A percentile compares a stretch with the other conserved stretches of the same genome.
Conservation (phyloP, 2,797 vertebrate genomes). For the Chelmon rostratus region DNA sequence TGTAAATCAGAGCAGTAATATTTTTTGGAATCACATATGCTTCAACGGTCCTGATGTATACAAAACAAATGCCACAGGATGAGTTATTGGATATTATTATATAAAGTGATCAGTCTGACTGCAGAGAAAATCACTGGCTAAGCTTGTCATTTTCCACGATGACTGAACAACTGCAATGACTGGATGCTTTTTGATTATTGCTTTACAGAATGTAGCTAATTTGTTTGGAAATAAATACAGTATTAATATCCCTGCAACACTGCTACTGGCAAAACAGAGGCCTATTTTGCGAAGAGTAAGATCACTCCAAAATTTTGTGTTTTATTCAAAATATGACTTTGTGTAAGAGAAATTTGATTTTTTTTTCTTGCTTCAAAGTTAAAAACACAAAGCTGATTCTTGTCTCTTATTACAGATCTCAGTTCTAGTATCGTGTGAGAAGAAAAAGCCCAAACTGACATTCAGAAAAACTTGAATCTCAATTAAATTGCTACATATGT, state of each 20-base stretch:
- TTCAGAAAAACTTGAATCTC: conserved; percentile 3
- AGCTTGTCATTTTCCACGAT: conserved; percentile 6
- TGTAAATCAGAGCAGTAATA: too few relatives aligned
- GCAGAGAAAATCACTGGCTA: conserved; percentile 20
- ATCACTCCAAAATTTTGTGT: conserved; percentile 9
- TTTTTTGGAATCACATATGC: not conserved
- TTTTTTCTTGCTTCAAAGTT: conserved; percentile 6
- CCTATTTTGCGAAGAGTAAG: conserved; percentile 41
- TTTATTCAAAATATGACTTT: conserved; percentile 16
- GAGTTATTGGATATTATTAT: too few relatives aligned
- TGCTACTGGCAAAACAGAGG: conserved; percentile 69
- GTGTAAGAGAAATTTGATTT: not conserved
- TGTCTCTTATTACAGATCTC: not conserved
- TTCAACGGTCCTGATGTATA: not conserved
- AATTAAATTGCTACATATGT: conserved; percentile 70
- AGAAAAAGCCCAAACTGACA: conserved; percentile 36
- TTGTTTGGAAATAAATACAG: conserved; percentile 56
- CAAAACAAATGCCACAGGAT: not conserved
- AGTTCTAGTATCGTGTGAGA: conserved; percentile 9
- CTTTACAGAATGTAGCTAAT: conserved; percentile 75
- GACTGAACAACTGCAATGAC: conserved; percentile 28
- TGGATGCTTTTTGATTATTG: conserved; percentile 79
- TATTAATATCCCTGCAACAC: conserved; percentile 70
- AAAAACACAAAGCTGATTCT: not conserved
- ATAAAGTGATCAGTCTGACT: not conserved